Percentiles rank a stretch among this genome's conserved stretches.
Evolutionary conservation across 2,888 invertebrate species (phyloP).

Genomic region (Leptinotarsa juncta): DNA sequence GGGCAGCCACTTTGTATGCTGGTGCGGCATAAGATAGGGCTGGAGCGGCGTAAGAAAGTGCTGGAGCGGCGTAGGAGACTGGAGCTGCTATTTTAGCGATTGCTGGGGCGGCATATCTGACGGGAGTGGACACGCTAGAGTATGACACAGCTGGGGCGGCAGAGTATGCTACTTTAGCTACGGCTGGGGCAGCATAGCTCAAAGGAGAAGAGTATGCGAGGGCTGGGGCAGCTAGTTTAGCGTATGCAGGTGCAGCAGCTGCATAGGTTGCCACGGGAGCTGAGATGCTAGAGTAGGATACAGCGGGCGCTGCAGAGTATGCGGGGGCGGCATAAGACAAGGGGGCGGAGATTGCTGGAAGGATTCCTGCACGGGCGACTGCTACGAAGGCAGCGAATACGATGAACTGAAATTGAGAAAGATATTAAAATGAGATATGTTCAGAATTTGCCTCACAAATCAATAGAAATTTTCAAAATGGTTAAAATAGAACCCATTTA

Average conservation of each 20-base stretch:
- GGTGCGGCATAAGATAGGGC: constrained; percentile 43
- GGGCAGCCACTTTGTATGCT: constrained; percentile 46
- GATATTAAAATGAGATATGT: not conserved
- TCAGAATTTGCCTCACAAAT: not conserved
- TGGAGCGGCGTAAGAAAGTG: constrained; percentile 39
- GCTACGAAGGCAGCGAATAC: constrained; percentile 54
- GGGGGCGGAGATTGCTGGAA: not conserved
- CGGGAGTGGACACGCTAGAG: constrained; percentile 39
- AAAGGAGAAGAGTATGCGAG: constrained; percentile 47
- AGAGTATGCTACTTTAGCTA: constrained; percentile 41
- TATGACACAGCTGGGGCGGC: constrained; percentile 47
- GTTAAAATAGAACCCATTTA: no score
- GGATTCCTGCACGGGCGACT: constrained; percentile 51
- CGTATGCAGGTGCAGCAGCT: constrained; percentile 47
- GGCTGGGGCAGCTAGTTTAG: constrained; percentile 50
- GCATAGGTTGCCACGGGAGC: constrained; percentile 50
- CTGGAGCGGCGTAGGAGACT: constrained; percentile 28
- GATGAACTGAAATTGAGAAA: constrained; percentile 50
- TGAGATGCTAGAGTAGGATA: constrained; percentile 32
- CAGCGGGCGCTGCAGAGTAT: constrained; percentile 52
- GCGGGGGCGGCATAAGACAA: constrained; percentile 48
- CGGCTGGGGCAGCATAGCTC: constrained; percentile 33
- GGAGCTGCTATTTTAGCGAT: constrained; percentile 36
- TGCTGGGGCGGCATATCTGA: constrained; percentile 36
- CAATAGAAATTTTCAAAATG: no score